These are phyloP conservation scores for Cebus imitator DNA, from an alignment of 2,113 vertebrate species.

Conservation along the genomic window DNA sequence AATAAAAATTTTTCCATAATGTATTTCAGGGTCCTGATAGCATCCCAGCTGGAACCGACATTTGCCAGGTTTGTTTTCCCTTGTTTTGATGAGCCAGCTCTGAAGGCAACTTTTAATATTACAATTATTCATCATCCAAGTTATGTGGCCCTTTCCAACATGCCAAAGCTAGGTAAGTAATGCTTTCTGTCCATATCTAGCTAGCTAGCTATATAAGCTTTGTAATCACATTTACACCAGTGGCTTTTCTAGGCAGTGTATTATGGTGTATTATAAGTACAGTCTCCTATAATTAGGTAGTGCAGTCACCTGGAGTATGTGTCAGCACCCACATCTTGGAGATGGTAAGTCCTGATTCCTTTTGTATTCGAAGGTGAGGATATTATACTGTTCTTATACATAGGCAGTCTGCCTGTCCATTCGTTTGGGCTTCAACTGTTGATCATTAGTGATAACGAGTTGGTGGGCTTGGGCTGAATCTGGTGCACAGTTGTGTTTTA, in stretches of 20 bases:
- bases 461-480: neutral
- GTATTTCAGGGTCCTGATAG: constrained; percentile 84
- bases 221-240: neutral
- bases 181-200: neutral
- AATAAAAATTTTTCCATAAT: neutral
- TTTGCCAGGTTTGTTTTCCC: constrained; percentile 87
- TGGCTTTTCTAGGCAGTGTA: neutral
- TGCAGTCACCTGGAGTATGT: neutral
- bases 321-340: neutral
- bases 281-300: neutral
- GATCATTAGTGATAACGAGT: neutral
- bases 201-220: neutral
- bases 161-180: constrained; percentile 86
- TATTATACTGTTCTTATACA: neutral
- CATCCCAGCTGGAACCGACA: constrained; percentile 85
- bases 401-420: neutral
- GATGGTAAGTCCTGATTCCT: neutral
- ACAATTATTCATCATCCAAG: constrained; percentile 86
- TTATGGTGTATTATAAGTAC: neutral
- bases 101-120: constrained; percentile 89
- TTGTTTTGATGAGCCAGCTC: constrained; percentile 89
- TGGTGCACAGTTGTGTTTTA: neutral
- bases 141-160: constrained; percentile 88
- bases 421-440: neutral
- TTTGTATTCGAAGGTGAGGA: neutral